These are phyloP conservation scores for Loris lydekkerianus DNA, from an alignment of 2,797 vertebrate species.

Conservation along the genomic window DNA sequence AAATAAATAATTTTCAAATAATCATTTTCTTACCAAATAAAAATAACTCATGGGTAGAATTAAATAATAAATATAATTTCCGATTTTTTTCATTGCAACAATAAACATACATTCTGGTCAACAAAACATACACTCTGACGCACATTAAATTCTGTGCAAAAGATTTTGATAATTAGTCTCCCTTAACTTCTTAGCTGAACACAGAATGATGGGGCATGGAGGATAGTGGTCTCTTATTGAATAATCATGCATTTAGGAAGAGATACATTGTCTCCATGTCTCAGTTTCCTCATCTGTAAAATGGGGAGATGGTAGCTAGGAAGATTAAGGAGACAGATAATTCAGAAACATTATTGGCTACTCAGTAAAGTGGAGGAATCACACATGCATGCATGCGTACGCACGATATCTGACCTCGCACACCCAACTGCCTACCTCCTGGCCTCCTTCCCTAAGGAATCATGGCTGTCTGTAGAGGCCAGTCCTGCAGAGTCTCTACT, in stretches of 20 bases:
- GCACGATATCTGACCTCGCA: not conserved
- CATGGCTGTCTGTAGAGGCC: constrained; percentile 38
- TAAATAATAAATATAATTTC: constrained; percentile 27
- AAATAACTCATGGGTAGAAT: constrained; percentile 51
- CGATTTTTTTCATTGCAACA: constrained; percentile 49
- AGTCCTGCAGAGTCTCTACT: constrained; percentile 72
- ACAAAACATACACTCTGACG: not conserved
- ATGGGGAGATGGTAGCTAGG: not conserved
- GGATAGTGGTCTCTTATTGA: not conserved
- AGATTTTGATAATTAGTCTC: not conserved
- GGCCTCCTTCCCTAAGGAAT: constrained; percentile 58
- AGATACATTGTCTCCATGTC: not conserved
- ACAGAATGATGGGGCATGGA: not conserved
- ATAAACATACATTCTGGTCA: not conserved
- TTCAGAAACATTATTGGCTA: not conserved
- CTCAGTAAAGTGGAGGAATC: not conserved
- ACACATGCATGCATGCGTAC: not conserved
- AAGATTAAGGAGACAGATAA: constrained; percentile 72
- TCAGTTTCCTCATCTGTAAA: constrained; percentile 50
- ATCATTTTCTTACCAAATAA: constrained; percentile 15
- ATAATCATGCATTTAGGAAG: constrained; percentile 33
- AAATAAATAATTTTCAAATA: constrained; percentile 4
- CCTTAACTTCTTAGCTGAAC: constrained; percentile 52
- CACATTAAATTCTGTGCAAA: not conserved
- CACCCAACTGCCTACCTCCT: not conserved